Conservation (phyloP, 2,113 vertebrate genomes). For the Guaruba guarouba region DNA sequence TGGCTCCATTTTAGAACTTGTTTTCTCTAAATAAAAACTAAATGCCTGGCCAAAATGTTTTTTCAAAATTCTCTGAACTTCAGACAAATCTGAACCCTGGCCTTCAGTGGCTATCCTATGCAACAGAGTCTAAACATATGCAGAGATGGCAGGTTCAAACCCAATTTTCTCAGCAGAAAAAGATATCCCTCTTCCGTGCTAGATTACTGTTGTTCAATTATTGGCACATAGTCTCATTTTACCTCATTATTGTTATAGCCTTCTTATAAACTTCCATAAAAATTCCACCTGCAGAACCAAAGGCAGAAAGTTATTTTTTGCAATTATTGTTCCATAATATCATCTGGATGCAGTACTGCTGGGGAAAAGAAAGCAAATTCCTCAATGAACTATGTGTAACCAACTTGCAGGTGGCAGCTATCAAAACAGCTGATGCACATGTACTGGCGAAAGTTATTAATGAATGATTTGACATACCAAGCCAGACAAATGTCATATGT, state of each 20-base stretch:
- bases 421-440: neutral
- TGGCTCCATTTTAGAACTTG: neutral
- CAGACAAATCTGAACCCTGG: neutral
- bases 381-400: neutral
- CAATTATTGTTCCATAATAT: neutral
- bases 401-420: conserved; percentile 17
- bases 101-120: neutral
- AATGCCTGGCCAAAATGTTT: neutral
- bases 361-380: conserved; percentile 20
- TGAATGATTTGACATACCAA: conserved; percentile 4
- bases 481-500: conserved; percentile 16
- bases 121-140: neutral
- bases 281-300: conserved; percentile 46
- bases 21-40: neutral
- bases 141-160: neutral
- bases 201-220: neutral
- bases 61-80: neutral
- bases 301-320: conserved; percentile 3
- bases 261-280: neutral
- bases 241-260: neutral
- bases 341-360: conserved; percentile 2
- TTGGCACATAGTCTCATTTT: neutral
- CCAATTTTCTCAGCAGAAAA: neutral
- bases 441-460: neutral
- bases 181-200: neutral